Conservation (phyloP, 2,113 vertebrate species). For the Pachypanchax playfairii region DNA sequence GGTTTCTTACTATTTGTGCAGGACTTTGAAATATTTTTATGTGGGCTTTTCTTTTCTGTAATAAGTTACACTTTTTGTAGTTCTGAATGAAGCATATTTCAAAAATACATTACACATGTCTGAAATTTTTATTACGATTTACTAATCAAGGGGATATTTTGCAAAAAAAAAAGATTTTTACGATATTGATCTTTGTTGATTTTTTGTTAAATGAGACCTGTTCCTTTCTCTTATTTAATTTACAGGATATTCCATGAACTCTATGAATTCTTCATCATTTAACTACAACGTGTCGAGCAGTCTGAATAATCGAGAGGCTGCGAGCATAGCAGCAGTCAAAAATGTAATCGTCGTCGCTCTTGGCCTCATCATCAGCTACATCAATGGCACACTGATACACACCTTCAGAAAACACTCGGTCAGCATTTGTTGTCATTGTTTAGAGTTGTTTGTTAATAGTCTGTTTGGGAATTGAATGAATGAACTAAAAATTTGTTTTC, state of each 20-base stretch:
- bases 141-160: too few relatives aligned
- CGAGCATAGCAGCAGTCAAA: constrained; percentile 20
- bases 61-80: background rate
- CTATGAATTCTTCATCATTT: constrained; percentile 44
- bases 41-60: background rate
- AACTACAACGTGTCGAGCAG: constrained; percentile 1
- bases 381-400: constrained; percentile 65
- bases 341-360: constrained; percentile 57
- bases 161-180: too few relatives aligned
- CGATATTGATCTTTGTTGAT: too few relatives aligned
- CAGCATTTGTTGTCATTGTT: background rate
- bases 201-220: too few relatives aligned
- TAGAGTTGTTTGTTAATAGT: background rate
- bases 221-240: background rate
- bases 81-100: background rate
- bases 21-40: too few relatives aligned
- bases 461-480: too few relatives aligned
- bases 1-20: too few relatives aligned
- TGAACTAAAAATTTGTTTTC: background rate
- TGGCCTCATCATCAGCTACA: constrained; percentile 67
- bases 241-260: background rate
- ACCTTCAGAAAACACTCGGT: constrained; percentile 66
- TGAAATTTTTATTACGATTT: too few relatives aligned
- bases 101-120: background rate
- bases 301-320: constrained; percentile 23